phyloP scores from a whole-genome alignment of 2,113 vertebrate genomes.

The Gavialis gangeticus region DNA sequence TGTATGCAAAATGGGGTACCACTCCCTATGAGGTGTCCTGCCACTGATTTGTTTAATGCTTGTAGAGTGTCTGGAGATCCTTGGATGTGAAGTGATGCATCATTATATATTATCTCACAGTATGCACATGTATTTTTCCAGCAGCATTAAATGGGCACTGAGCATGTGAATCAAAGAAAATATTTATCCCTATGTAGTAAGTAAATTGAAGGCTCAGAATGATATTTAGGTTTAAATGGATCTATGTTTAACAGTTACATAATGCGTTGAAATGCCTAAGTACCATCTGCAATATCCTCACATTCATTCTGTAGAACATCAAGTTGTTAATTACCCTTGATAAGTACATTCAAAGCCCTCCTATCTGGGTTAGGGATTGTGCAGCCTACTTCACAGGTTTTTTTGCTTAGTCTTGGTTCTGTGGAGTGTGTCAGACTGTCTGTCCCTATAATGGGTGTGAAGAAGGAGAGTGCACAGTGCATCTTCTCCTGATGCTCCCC shows the following conservation, averaged over 20 bases:
- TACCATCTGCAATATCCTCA: background rate
- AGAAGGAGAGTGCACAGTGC: background rate
- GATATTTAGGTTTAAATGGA: slow-evolving; percentile 32
- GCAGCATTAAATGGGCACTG: background rate
- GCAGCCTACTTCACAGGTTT: background rate
- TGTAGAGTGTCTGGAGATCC: background rate
- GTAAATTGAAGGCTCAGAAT: background rate
- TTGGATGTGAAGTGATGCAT: background rate
- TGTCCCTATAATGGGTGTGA: background rate
- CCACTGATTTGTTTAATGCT: background rate
- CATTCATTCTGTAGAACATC: background rate
- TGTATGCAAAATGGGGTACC: background rate
- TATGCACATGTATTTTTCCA: background rate
- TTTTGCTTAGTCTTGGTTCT: background rate
- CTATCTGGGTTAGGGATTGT: background rate
- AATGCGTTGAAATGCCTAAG: slow-evolving; percentile 15
- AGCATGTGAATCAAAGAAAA: slow-evolving; percentile 30
- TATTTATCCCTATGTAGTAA: background rate
- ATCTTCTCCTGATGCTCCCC: background rate
- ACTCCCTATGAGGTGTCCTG: background rate
- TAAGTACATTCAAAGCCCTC: slow-evolving; percentile 4
- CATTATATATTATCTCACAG: background rate
- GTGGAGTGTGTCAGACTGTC: background rate
- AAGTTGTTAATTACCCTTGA: slow-evolving; percentile 6
- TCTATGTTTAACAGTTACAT: background rate